Evolutionary conservation across 1,140 invertebrate species (phyloP), one percentile per base, ranked within the genome.

Genomic region (Euura lappo): DNA sequence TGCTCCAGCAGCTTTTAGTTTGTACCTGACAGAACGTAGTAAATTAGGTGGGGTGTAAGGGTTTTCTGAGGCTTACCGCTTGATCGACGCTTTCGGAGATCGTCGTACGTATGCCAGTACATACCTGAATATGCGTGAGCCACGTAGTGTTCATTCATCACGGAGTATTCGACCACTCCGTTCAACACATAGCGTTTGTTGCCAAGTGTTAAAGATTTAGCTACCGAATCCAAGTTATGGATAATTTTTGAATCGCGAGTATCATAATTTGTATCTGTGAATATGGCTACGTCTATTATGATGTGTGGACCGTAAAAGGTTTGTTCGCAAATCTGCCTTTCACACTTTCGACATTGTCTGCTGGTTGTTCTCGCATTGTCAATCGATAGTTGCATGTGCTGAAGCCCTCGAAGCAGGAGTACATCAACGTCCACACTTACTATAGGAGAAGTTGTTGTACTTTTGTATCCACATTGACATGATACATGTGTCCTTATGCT

Each of bases 61-160:
- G 47, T 51, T 6, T 51, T 51, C 6, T 51, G 47, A 51, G 11
- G 11, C 5, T 5, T 6, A 51, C 47, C 11, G 47, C 11, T 51
- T 51, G 5, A 6, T 11, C 6, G 47, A 11, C 47, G 5, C 11
- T 5, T 51, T 51, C n/a, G 28, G 10, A 71, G 4, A 71, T 74
- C 73, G 45, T 74, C 65, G 69, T 66, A 74, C 65, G 67, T 47
- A 28, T 74, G 46, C 73, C 69, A 74, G 28, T 71, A 66, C 44
- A 68, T 70, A 4, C 69, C 69, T 10, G 47, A 71, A n/a, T 67
- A 47, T 28, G 47, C 43, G 65, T 66, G 68, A 4, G 43, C 69
- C 4, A 68, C 65, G 66, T 74, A 74, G 44, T 74, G 73, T 13
- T 60, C 73, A 11, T 11, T 51, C 47, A 11, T 6, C 7, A 10